Percentiles rank a stretch among this genome's conserved stretches.
Conservation (phyloP, 2,888 invertebrate species). For the Phania funesta region DNA sequence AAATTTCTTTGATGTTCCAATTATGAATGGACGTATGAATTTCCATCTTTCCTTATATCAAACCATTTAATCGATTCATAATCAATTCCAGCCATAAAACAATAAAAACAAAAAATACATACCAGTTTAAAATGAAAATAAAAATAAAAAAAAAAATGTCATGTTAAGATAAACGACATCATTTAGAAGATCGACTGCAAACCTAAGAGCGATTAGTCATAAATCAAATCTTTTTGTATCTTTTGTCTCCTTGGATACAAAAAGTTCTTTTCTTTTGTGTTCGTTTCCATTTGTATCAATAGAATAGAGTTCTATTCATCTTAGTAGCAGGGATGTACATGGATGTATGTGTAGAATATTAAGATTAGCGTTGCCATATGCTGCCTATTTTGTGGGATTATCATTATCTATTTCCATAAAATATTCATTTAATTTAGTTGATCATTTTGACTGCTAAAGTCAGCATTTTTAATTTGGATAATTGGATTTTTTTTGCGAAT, state of each 20-base stretch:
- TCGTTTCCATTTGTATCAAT: constrained; percentile 24
- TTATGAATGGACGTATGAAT: constrained; percentile 1
- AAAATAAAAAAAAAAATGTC: constrained; percentile 19
- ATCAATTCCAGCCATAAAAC: constrained; percentile 33
- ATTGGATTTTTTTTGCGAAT: too few species aligned
- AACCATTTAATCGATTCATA: constrained; percentile 47
- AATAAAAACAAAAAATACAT: constrained; percentile 23
- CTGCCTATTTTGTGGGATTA: too few species aligned
- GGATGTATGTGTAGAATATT: too few species aligned
- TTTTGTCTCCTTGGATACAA: constrained; percentile 53
- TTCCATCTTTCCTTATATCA: constrained; percentile 35
- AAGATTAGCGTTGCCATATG: too few species aligned
- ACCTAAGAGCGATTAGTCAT: constrained; percentile 60
- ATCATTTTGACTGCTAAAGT: too few species aligned
- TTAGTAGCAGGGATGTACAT: background rate
- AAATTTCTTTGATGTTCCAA: background rate
- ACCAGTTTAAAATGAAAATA: constrained; percentile 5
- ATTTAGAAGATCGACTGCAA: constrained; percentile 58
- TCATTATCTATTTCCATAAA: too few species aligned
- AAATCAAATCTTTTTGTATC: constrained; percentile 60
- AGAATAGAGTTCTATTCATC: constrained; percentile 39
- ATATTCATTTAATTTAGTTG: too few species aligned
- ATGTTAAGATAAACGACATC: constrained; percentile 59
- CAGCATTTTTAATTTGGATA: too few species aligned
- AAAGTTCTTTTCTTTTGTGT: constrained; percentile 47